Percentiles rank a stretch among this genome's conserved stretches.
phyloP scores from a whole-genome alignment of 2,888 invertebrate genomes.

The Phasia obesa region DNA sequence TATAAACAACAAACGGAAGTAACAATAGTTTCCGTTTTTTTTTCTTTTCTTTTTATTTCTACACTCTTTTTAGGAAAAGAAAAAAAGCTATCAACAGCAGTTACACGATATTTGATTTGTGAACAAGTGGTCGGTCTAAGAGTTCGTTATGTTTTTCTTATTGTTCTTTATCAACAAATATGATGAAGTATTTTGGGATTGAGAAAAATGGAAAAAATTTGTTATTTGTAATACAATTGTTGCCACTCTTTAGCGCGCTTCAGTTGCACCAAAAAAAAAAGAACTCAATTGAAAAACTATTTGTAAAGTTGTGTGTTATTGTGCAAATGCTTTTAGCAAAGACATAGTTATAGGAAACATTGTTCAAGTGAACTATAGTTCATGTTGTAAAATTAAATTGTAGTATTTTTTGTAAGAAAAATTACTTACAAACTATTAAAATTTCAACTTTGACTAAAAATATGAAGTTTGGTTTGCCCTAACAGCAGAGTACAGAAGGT shows the following conservation, averaged over 20 bases:
- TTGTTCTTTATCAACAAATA: conserved; percentile 53
- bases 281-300: conserved; percentile 10
- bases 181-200: conserved; percentile 20
- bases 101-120: conserved; percentile 39
- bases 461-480: too few relatives aligned
- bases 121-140: conserved; percentile 63
- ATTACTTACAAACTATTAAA: too few relatives aligned
- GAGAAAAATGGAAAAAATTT: neutral
- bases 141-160: conserved; percentile 38
- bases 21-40: conserved; percentile 67
- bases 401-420: too few relatives aligned
- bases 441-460: too few relatives aligned
- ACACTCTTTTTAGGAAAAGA: conserved; percentile 4
- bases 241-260: conserved; percentile 16
- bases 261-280: neutral
- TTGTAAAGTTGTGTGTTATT: neutral
- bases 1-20: conserved; percentile 69
- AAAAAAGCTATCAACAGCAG: conserved; percentile 44
- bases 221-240: conserved; percentile 31
- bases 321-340: conserved; percentile 4
- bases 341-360: neutral
- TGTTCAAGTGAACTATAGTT: neutral
- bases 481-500: too few relatives aligned
- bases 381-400: neutral
- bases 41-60: conserved; percentile 1